Evolutionary conservation across 1,140 invertebrate genomes (phyloP), one percentile per base, ranked within the genome.

Genomic region (Condylostylus longicornis): DNA sequence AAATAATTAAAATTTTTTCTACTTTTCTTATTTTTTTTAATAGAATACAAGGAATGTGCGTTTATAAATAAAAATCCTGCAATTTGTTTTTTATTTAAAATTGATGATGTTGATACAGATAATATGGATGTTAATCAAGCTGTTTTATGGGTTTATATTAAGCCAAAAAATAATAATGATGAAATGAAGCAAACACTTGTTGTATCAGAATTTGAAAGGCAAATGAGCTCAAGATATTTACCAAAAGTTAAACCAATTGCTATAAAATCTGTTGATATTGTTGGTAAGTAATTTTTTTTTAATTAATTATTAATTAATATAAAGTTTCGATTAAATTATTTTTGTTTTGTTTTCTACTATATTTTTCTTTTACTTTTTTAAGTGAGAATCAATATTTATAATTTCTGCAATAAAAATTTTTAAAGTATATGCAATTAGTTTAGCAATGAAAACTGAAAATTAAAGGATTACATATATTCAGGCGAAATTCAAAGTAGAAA

Each of bases 71-170:
- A 27, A 0, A 40, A 46, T 23, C 74, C 76, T 0, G 74, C 75
- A 25, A 74, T 71, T 19, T 82, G 79, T 47, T 71, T 78, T 42
- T 69, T 69, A n/a, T 77, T 79, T 44, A 68, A 70, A 50, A 62
- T 79, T 43, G 71, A 69, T 33, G 71, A 70, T 40, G 69, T 68
- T 25, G 79, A 82, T 46, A 69, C 81, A 29, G 70, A 78, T 38
- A 71, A 71, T 2, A 72, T 78, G 19, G 75, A 77, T 50, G 73
- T 82, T 3, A 75, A 69, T 18, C 71, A 71, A 2, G 79, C 80
- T 0, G 76, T 84, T 44, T 61, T 86, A 4, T 85, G 82, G 81
- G 74, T 84, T 32, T 82, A 80, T 58, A 82, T 81, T 48, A 66
- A 73, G 22, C 58, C 42, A 71, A 82, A 66, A 27, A 71, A 74